Evolutionary conservation across 1,140 invertebrate genomes (phyloP), one percentile per base, ranked within the genome.

Genomic region (Diorhabda elongata): DNA sequence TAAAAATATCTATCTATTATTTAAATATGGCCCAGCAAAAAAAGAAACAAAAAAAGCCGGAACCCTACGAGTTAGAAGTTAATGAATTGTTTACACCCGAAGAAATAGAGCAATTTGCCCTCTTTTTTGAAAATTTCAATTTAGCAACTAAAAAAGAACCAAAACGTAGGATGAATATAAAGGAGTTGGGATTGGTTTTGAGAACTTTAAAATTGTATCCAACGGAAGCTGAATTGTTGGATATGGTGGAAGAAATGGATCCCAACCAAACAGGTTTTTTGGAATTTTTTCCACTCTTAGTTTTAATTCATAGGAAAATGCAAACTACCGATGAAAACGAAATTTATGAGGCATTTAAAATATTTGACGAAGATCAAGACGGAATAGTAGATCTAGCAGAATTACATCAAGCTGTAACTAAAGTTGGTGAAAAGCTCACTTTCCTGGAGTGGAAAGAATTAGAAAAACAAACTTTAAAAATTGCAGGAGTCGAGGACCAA

Each of bases 171-270:
- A 52, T 52, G 47, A 52, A 52, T 8, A 52, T 52, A 8, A 52
- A 4, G n/a, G 47, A 52, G n/a, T n/a, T 52, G 6, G 47, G 47
- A 52, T 8, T 52, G 6, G 47, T 52, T 52, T n/a, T 52, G 2
- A 6, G 47, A 3, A 52, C 6, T 4, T 52, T 52, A 52, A 52
- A 52, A 52, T 52, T 52, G n/a, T 52, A 52, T 52, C 47, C 47
- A 8, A 52, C 47, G 2, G 47, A 52, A 4, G 47, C 47, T 6
- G 47, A 52, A 4, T 52, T 52, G n/a, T 8, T 52, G 47, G 47
- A 52, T 52, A 52, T 52, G 47, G n/a, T 52, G 47, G 47, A 52
- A n/a, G 47, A 52, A 52, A 52, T 52, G 47, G 47, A 52, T 52
- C 47, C 47, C 6, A n/a, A 52, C 6, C 6, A 52, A 8, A 52